Conservation (phyloP, 2,797 vertebrate species). For the Syngnathus rostellatus region DNA sequence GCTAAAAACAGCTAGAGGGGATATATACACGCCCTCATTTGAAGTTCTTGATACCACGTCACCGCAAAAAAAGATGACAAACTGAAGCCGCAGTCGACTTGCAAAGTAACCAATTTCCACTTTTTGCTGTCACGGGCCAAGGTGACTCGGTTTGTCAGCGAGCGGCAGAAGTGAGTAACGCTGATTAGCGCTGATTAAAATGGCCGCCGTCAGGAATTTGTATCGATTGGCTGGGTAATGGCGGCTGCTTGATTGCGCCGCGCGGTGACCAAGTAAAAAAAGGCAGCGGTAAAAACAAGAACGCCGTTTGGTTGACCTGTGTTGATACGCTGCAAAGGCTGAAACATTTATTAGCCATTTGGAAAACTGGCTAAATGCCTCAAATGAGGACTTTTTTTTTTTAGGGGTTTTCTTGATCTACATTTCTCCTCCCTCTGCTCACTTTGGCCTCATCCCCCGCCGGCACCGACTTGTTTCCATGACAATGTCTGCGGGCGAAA, state of each 20-base stretch:
- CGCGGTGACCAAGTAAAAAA: background rate
- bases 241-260: background rate
- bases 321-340: background rate
- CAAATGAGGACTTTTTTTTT: constrained; percentile 13
- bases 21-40: no score
- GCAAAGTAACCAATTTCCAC: background rate
- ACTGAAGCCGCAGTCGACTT: no score
- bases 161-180: background rate
- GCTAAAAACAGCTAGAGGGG: no score
- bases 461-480: constrained; percentile 67
- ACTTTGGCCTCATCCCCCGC: constrained; percentile 53
- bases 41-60: no score
- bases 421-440: constrained; percentile 29
- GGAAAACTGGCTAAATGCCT: no score
- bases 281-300: background rate
- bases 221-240: background rate
- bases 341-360: no score
- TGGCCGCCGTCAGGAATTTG: background rate
- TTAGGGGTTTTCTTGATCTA: constrained; percentile 36
- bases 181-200: constrained; percentile 7
- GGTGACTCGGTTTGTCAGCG: background rate
- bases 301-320: background rate
- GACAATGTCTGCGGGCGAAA: constrained; percentile 66
- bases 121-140: background rate
- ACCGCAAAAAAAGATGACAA: background rate